Evolutionary conservation across 2,888 invertebrate species (phyloP).

Genomic region (Plagodis dolabraria): DNA sequence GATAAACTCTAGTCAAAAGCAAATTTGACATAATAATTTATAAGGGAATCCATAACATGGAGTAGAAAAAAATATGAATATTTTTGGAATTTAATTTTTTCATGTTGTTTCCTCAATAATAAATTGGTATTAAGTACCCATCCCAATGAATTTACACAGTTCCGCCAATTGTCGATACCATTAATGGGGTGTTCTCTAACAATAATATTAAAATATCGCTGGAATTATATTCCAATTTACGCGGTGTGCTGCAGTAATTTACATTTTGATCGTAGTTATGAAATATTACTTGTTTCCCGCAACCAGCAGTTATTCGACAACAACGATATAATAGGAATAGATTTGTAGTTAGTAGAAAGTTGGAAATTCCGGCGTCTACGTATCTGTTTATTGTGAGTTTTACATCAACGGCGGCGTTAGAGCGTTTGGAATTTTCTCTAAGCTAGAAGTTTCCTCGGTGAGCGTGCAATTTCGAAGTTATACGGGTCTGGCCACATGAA

Average conservation of each 20-base stretch:
- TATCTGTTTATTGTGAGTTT: constrained; percentile 67
- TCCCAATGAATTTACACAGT: constrained; percentile 11
- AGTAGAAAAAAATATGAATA: too few relatives aligned
- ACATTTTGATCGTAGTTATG: constrained; percentile 32
- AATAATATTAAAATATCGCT: constrained; percentile 25
- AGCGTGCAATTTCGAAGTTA: constrained; percentile 76
- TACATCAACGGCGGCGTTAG: constrained; percentile 65
- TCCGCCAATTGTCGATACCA: constrained; percentile 25
- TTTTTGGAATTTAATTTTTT: not conserved
- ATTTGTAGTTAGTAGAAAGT: too few relatives aligned
- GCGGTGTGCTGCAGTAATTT: constrained; percentile 34
- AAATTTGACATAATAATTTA: too few relatives aligned
- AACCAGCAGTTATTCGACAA: constrained; percentile 35
- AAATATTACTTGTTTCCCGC: constrained; percentile 26
- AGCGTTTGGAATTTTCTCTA: constrained; percentile 73
- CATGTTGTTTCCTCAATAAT: not conserved
- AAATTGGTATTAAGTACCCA: not conserved
- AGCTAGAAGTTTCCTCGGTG: constrained; percentile 73
- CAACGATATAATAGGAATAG: constrained; percentile 58
- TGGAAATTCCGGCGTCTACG: constrained; percentile 65
- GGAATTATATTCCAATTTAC: constrained; percentile 27
- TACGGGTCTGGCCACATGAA: constrained; percentile 53
- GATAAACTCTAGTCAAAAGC: too few relatives aligned
- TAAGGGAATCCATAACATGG: too few relatives aligned
- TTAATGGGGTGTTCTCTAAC: constrained; percentile 20